A percentile compares a stretch with the other conserved stretches of the same genome.
These are phyloP conservation scores for Peromyscus attwateri DNA, from an alignment of 2,797 vertebrate genomes.

Conservation along the genomic window DNA sequence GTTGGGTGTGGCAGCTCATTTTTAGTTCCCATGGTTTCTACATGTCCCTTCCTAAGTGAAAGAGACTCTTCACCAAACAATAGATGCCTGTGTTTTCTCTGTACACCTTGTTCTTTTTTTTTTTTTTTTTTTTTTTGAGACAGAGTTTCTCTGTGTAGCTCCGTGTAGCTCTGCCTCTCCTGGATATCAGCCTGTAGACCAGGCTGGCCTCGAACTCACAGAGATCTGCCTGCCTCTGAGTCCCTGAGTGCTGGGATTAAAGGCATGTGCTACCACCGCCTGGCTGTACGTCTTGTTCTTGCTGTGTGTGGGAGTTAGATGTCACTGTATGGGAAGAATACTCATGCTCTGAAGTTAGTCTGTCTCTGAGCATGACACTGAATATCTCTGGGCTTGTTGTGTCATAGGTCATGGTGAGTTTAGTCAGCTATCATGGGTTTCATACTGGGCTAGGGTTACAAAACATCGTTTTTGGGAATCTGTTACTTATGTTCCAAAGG, in stretches of 20 bases:
- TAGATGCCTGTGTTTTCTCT: neutral
- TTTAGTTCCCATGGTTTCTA: conserved; percentile 58
- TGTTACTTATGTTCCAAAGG: neutral
- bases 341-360: neutral
- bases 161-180: neutral
- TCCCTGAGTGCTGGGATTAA: neutral
- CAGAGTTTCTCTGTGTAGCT: neutral
- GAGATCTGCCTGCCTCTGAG: neutral
- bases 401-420: neutral
- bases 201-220: neutral
- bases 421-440: neutral
- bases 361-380: neutral
- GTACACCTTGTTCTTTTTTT: neutral
- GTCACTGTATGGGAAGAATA: neutral
- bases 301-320: neutral
- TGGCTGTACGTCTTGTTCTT: neutral
- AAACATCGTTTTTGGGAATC: neutral
- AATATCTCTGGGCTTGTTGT: neutral
- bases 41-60: neutral
- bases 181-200: neutral
- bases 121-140: neutral
- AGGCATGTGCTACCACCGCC: neutral
- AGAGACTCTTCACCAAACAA: conserved; percentile 34
- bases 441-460: neutral
- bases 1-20: neutral